Evolutionary conservation across 2,888 invertebrate species (phyloP), one percentile per base, ranked within the genome.

Genomic region (Neuroscelio doddi): DNA sequence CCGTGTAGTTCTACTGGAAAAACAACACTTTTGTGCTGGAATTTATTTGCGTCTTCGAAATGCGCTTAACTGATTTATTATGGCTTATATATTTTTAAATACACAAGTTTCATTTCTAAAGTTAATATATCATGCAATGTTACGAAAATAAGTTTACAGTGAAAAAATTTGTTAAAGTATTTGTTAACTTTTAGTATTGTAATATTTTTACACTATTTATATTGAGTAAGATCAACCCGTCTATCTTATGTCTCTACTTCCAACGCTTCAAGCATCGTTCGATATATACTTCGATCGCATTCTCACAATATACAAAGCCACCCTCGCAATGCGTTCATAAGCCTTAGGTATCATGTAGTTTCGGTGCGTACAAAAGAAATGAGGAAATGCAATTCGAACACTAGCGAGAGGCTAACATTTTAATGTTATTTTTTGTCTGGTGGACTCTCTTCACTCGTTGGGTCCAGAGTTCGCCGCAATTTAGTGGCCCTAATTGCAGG

Each of bases 401-500:
- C 57, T 53, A 66, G 62, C 55, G 63, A 59, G 72, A 76, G 75
- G 77, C 75, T 74, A 80, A 78, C 77, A 80, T 76, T 80, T 79
- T 78, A 80, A 78, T 79, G 82, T 84, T 80, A 81, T 84, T 84
- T 84, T 84, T 84, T 84, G 84, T 84, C 84, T 84, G 84, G 82
- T 85, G 84, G 85, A 85, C 83, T 85, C 83, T 85, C 67, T 65
- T 83, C 81, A 81, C 81, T 80, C 75, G 76, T 84, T 84, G 85
- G 86, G 86, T 86, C 86, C 81, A 85, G 86, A 87, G 88, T 86
- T 86, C 86, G 88, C 88, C 88, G 88, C 90, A 89, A 92, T 92
- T 92, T 92, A 92, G 91, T 90, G 91, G 88, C 91, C 91, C 90
- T 92, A 92, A 92, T 92, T 91, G 91, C 90, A 91, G 91, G 91